These are phyloP conservation scores for Epinephelus fuscoguttatus DNA, from an alignment of 2,113 vertebrate genomes.

Conservation along the genomic window DNA sequence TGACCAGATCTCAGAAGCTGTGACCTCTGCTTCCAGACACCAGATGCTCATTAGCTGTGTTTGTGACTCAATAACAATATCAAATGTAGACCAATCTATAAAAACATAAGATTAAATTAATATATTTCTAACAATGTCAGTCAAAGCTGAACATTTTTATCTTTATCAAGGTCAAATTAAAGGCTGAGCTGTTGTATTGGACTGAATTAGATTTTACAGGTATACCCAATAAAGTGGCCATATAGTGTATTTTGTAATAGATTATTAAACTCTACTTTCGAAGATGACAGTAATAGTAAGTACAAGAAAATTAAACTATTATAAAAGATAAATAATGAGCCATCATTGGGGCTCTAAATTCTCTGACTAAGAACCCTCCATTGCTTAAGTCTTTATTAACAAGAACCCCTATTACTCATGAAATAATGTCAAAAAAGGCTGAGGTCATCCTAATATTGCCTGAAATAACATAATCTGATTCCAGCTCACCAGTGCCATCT, in stretches of 20 bases:
- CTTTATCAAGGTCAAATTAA: background rate
- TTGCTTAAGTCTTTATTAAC: background rate
- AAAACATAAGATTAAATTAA: too few species aligned
- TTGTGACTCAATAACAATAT: too few species aligned
- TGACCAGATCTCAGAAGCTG: too few species aligned
- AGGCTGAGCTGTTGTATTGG: background rate
- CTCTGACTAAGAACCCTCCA: background rate
- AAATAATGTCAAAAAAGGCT: background rate
- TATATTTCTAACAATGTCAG: too few species aligned
- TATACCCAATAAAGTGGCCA: too few species aligned
- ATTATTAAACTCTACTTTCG: too few species aligned
- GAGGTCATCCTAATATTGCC: slow-evolving; percentile 16
- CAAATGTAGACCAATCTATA: background rate
- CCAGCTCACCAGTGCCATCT: too few species aligned
- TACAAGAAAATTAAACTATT: background rate
- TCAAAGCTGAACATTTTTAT: too few species aligned
- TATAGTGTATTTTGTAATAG: too few species aligned
- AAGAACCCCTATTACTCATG: background rate
- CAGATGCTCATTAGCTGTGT: background rate
- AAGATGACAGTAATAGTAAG: background rate
- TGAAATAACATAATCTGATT: too few species aligned
- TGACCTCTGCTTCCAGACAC: too few species aligned
- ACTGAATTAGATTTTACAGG: background rate
- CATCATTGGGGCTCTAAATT: too few species aligned
- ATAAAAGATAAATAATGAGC: background rate